phyloP scores from a whole-genome alignment of 2,797 vertebrate genomes.

The Tinamus major region DNA sequence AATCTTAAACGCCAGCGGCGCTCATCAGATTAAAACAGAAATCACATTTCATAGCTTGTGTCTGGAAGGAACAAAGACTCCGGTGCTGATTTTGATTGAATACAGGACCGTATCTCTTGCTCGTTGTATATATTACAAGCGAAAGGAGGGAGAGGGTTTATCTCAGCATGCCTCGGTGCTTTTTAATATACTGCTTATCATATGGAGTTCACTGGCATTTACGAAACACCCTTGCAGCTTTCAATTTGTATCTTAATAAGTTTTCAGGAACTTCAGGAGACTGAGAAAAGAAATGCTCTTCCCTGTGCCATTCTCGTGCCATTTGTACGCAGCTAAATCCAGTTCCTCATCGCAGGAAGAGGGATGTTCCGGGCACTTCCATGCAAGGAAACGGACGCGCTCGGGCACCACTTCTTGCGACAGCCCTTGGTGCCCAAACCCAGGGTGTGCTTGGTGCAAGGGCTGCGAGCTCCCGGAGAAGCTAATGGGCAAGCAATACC shows the following conservation, averaged over 20 bases:
- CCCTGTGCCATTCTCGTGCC: neutral
- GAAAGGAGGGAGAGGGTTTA: neutral
- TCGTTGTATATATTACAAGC: neutral
- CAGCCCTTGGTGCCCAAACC: neutral
- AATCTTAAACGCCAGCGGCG: conserved; percentile 36
- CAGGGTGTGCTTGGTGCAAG: neutral
- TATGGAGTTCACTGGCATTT: neutral
- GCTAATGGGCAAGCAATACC: neutral
- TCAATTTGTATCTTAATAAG: neutral
- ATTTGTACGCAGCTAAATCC: neutral
- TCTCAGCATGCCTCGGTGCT: neutral
- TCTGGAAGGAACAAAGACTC: conserved; percentile 43
- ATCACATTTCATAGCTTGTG: conserved; percentile 15
- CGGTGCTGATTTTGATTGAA: conserved; percentile 40
- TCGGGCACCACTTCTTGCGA: neutral
- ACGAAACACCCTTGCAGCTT: neutral
- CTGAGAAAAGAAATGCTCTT: neutral
- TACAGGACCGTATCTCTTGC: neutral
- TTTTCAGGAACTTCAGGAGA: neutral
- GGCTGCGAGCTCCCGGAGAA: neutral
- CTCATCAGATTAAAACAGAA: conserved; percentile 59
- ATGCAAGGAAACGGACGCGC: too few species aligned
- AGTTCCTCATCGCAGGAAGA: neutral
- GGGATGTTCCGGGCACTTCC: neutral
- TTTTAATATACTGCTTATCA: conserved; percentile 24